Conservation (phyloP, 2,888 invertebrate genomes). For the Cheilosia impressa region DNA sequence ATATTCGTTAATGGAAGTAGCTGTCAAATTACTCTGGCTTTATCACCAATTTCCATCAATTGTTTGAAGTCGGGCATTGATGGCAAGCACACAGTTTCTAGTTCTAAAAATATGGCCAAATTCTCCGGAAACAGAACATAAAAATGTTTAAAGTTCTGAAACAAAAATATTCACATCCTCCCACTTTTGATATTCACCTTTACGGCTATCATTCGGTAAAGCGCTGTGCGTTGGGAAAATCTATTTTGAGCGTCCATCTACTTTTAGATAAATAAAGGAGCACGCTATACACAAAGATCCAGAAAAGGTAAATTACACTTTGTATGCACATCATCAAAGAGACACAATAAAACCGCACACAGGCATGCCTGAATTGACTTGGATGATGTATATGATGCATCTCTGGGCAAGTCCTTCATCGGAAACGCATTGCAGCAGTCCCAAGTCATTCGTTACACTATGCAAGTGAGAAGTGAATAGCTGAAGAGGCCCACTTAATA, state of each 20-base stretch:
- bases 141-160: conserved; percentile 14
- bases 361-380: conserved; percentile 43
- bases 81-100: neutral
- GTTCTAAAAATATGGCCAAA: conserved; percentile 8
- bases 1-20: neutral
- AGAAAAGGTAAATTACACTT: conserved; percentile 47
- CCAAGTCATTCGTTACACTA: conserved; percentile 35
- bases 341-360: conserved; percentile 46
- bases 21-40: neutral
- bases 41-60: neutral
- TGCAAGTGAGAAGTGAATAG: conserved; percentile 61
- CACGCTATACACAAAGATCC: conserved; percentile 8
- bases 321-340: conserved; percentile 43
- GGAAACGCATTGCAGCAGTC: conserved; percentile 47
- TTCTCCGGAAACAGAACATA: conserved; percentile 40
- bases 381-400: neutral
- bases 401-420: conserved; percentile 57
- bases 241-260: conserved; percentile 30
- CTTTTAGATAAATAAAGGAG: conserved; percentile 36
- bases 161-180: neutral
- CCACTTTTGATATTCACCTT: conserved; percentile 4
- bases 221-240: neutral
- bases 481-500: conserved; percentile 59
- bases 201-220: neutral
- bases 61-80: neutral